Base-by-base conservation (phyloP, 92 coral and sea anemone species). In the Epizoanthus illoricatus region DNA sequence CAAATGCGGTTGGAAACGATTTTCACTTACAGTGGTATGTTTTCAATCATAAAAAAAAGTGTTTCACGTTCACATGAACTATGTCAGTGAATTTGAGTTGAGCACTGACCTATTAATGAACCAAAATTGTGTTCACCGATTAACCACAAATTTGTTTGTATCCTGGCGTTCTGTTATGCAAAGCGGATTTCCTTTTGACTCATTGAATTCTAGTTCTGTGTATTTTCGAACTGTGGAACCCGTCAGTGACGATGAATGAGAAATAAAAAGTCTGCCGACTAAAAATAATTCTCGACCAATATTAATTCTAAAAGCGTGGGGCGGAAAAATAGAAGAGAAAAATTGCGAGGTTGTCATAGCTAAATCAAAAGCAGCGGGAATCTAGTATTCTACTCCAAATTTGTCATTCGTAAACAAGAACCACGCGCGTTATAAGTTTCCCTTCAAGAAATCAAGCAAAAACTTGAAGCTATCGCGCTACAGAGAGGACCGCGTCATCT, bases 131-230 rank as follows among this genome's bases (percentile, higher is more conserved):
- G 56, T 61, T 60, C 39, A 39, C 24, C 36, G 36, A 11, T 41
- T 60, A 41, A 76, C 81, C 70, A 36, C 68, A 62, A 76, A 36
- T 76, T 39, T 52, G 47, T 61, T 76, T 40, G 58, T 43, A 5
- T 71, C 39, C 52, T 68, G 56, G 47, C 18, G 59, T 71, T 28
- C 59, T 47, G 76, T 47, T 71, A 71, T 71, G 76, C 76, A 6
- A 71, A 71, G 23, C 42, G 47, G 9, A 42, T 71, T 71, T 71
- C 52, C 3, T 45, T 23, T 42, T 5, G 21, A 28, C 1, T 17
- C 15, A 13, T 69, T 23, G 76, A 71, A 71, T 47, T 71, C 18
- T 5, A 71, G 42, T 47, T 71, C 36, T 5, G 1, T 68, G 73
- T 68, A 68, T 15, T 15, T 33, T 39, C 72, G 47, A 3, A 67